Evolutionary conservation across 2,888 invertebrate genomes (phyloP), one percentile per base, ranked within the genome.

Genomic region (Habroteleia sp.): DNA sequence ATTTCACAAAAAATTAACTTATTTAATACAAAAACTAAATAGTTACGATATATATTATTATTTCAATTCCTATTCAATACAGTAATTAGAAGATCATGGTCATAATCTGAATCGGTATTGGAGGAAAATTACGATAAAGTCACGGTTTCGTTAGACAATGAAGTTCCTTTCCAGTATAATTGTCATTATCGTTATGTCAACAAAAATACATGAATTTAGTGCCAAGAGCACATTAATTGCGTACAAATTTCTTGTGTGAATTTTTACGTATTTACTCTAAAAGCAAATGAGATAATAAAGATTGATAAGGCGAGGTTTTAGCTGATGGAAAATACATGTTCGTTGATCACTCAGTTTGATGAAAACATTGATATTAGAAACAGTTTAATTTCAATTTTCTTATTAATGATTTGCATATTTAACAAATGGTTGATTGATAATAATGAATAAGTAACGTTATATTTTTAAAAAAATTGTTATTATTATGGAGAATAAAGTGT

Each of bases 201-300:
- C 33, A 69, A 29, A 68, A 27, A 11, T 25, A 41, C 14, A 41
- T 16, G 20, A 6, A 48, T 14, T 29, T 41, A 8, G 13, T 48
- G 14, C 10, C 48, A 39, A 56, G 39, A 41, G 13, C 10, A 56
- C 27, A 60, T 42, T 52, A 29, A 62, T 16, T 35, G n/a, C 25
- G 27, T 25, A 14, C 41, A 33, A 35, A 60, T 66, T 66, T 7
- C 42, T 52, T 52, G 11, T 10, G 25, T 27, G 17, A 29, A 37
- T 62, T 74, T 68, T 62, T 50, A 27, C 25, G 17, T 69, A 44
- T 74, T 74, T 69, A 27, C 63, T 35, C 42, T 63, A 35, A 63
- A 54, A 52, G 27, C 6, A 20, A 11, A 27, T 16, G 10, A 60
- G 75, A 75, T 75, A 75, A 75, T 37, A 33, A 10, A 6, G 7